Evolutionary conservation across 2,113 vertebrate species (phyloP).

Genomic region (Callopanchax toddi): DNA sequence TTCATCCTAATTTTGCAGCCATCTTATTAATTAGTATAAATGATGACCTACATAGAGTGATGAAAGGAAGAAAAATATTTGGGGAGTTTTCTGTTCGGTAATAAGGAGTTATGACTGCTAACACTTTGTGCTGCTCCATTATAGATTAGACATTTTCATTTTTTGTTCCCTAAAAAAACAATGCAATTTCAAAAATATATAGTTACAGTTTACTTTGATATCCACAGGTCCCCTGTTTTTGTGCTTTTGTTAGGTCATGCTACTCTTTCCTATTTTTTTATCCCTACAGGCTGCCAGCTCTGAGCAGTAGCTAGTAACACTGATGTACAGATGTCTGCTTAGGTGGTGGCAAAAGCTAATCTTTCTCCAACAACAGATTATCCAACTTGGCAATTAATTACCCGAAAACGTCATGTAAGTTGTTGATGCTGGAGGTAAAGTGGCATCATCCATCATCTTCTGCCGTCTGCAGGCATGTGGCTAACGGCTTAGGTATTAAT

Average conservation of each 20-base stretch:
- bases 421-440: neutral
- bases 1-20: slow-evolving; percentile 65
- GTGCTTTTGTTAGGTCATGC: neutral
- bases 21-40: slow-evolving; percentile 54
- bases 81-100: slow-evolving; percentile 7
- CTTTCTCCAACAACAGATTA: neutral
- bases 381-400: neutral
- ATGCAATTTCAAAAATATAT: neutral
- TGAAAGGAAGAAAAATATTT: slow-evolving; percentile 14
- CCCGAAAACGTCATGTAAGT: neutral
- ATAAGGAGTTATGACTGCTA: neutral
- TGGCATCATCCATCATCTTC: neutral
- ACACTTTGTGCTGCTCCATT: neutral
- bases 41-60: slow-evolving; percentile 56
- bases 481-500: neutral
- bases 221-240: no score
- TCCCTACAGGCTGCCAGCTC: neutral
- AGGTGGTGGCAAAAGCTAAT: neutral
- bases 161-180: neutral
- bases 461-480: neutral
- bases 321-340: neutral
- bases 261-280: neutral
- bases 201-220: neutral
- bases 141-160: neutral
- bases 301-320: neutral